Conservation (phyloP, 2,888 invertebrate species). For the Julus scandinavius region DNA sequence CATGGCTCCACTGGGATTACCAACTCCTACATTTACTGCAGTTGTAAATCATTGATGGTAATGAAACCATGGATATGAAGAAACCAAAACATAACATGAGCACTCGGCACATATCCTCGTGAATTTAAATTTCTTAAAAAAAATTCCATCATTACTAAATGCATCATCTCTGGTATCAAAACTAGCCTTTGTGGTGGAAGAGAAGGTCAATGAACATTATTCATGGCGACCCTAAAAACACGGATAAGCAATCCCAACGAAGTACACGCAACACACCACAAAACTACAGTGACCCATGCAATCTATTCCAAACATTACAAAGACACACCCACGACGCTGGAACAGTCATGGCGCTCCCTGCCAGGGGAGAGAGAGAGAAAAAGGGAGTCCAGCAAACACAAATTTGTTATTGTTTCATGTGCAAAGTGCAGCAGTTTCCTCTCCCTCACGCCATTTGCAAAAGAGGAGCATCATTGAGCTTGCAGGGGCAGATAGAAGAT, state of each 20-base stretch:
- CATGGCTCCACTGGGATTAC: no score
- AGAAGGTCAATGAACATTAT: no score
- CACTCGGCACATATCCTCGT: no score
- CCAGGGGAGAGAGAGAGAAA: neutral
- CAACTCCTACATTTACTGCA: no score
- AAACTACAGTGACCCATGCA: neutral
- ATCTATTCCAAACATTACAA: neutral
- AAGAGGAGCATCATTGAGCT: neutral
- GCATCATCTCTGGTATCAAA: no score
- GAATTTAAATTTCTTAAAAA: no score
- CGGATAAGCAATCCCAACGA: neutral
- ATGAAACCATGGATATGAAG: no score
- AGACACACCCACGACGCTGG: neutral
- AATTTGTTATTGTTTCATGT: constrained; percentile 28
- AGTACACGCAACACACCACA: neutral
- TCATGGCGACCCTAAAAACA: no score
- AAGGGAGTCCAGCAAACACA: neutral
- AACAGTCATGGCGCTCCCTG: neutral
- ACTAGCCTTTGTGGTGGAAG: no score
- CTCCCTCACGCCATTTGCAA: neutral
- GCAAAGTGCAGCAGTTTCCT: constrained; percentile 39
- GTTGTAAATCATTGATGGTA: no score
- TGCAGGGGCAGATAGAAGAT: neutral
- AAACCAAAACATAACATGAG: no score
- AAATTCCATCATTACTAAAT: no score